These are phyloP conservation scores for Apodemus speciosus DNA, from an alignment of 2,113 vertebrate genomes.

Conservation along the genomic window DNA sequence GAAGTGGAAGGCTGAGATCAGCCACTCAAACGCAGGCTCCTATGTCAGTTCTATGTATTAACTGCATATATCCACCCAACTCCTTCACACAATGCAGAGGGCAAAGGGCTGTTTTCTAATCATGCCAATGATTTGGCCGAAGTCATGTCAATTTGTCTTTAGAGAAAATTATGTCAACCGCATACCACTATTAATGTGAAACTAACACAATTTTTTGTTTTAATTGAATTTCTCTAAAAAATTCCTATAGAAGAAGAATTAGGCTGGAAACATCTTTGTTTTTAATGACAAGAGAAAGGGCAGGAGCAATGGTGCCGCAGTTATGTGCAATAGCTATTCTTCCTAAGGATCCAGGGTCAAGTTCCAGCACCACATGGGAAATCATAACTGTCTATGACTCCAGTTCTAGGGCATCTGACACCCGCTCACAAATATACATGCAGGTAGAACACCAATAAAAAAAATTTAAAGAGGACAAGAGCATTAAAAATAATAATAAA, in stretches of 20 bases:
- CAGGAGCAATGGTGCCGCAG: background rate
- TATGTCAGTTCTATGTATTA: accelerated
- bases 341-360: background rate
- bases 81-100: background rate
- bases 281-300: background rate
- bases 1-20: background rate
- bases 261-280: background rate
- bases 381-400: background rate
- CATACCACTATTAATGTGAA: constrained; percentile 6
- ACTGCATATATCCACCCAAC: background rate
- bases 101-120: background rate
- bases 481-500: background rate
- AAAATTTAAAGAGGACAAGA: background rate
- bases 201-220: background rate
- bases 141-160: background rate
- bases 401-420: background rate
- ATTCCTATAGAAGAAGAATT: background rate
- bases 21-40: background rate
- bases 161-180: background rate
- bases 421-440: no score
- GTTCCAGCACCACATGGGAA: background rate
- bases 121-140: background rate
- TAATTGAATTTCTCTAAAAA: background rate
- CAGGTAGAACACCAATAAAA: background rate
- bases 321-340: background rate